These are phyloP conservation scores for Brachionus rubens DNA, from an alignment of 1,140 invertebrate genomes.

Conservation along the genomic window DNA sequence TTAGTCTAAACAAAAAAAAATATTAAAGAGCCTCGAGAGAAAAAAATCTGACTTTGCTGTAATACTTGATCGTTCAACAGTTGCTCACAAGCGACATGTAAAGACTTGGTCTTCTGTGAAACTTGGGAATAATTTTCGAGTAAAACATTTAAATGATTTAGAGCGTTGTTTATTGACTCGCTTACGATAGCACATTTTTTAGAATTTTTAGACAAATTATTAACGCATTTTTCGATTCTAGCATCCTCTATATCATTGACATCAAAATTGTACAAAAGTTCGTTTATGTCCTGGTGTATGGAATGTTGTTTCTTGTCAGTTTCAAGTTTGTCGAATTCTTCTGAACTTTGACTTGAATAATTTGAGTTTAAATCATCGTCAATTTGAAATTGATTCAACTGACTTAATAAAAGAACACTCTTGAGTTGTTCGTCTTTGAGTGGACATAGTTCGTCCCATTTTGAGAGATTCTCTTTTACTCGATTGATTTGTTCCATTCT, in stretches of 20 bases:
- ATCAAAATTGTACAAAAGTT: conserved; percentile 31
- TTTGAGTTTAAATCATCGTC: no score
- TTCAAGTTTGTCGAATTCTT: no score
- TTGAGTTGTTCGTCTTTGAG: conserved; percentile 23
- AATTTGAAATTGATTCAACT: conserved; percentile 31
- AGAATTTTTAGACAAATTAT: conserved; percentile 15
- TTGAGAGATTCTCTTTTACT: conserved; percentile 21
- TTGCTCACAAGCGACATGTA: conserved; percentile 42
- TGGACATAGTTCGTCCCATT: conserved; percentile 39
- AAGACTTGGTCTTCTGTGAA: conserved; percentile 40
- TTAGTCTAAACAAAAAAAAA: background rate
- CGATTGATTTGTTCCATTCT: background rate
- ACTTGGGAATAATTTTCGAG: conserved; percentile 32
- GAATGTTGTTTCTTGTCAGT: background rate
- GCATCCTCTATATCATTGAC: conserved; percentile 27
- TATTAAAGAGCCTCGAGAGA: no score
- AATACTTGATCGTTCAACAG: conserved; percentile 33
- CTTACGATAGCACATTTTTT: conserved; percentile 29
- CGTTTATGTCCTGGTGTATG: conserved; percentile 31
- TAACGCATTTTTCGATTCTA: conserved; percentile 28
- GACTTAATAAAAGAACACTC: background rate
- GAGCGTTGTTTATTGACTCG: conserved; percentile 3
- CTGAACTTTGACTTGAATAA: no score
- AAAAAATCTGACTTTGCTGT: background rate
- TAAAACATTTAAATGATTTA: conserved; percentile 7